These are phyloP conservation scores for Neodiprion lecontei DNA, from an alignment of 1,140 invertebrate species.

Conservation along the genomic window DNA sequence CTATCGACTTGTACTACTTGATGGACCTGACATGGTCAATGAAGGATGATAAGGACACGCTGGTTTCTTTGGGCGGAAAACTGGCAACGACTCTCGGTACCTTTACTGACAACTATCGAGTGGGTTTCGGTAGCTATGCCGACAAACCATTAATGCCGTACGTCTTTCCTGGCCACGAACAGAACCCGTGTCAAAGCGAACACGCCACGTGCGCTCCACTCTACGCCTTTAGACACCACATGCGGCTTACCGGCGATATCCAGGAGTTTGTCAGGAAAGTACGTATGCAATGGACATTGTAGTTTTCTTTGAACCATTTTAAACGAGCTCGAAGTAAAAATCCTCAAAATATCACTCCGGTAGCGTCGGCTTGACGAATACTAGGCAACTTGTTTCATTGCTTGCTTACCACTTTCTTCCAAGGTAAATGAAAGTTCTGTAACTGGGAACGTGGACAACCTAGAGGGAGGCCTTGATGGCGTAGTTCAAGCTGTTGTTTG, in stretches of 20 bases:
- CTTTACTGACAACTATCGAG: conserved; percentile 82
- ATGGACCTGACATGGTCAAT: conserved; percentile 93
- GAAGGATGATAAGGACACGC: conserved; percentile 83
- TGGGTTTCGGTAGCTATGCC: conserved; percentile 80
- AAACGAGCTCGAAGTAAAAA: not conserved
- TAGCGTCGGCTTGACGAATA: not conserved
- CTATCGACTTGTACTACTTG: conserved; percentile 91
- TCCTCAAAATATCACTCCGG: conserved; percentile 9
- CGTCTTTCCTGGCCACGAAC: conserved; percentile 48
- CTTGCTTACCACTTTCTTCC: not conserved
- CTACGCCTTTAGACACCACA: conserved; percentile 61
- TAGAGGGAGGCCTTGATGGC: conserved; percentile 69
- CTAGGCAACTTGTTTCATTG: not conserved
- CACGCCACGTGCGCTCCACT: conserved; percentile 49
- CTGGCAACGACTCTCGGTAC: conserved; percentile 70
- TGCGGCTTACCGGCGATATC: conserved; percentile 52
- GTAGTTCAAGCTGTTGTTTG: conserved; percentile 63
- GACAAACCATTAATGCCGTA: conserved; percentile 78
- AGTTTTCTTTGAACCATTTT: not conserved
- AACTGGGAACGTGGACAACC: conserved; percentile 65
- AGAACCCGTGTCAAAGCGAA: conserved; percentile 42
- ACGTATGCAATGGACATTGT: not conserved
- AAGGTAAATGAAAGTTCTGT: conserved; percentile 47
- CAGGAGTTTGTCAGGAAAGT: conserved; percentile 47
- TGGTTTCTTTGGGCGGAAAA: conserved; percentile 75